These are phyloP conservation scores for Corvus moneduloides DNA, from an alignment of 2,113 vertebrate species.

Conservation along the genomic window DNA sequence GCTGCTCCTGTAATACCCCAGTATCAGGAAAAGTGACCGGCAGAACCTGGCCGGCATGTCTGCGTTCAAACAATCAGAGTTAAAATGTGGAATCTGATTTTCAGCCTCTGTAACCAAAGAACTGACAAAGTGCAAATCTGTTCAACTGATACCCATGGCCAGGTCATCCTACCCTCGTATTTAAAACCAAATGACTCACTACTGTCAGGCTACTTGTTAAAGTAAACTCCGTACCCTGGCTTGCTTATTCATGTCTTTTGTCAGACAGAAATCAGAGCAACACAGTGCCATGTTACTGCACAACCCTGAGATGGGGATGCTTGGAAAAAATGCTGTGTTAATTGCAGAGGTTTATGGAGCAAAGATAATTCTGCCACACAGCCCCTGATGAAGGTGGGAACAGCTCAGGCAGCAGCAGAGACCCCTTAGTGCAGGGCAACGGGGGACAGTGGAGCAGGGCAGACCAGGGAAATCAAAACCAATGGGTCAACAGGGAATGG, in stretches of 20 bases:
- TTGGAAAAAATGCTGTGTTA: neutral
- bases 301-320: neutral
- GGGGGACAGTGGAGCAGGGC: neutral
- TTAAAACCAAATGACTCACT: slow-evolving; percentile 51
- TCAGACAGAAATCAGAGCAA: slow-evolving; percentile 37
- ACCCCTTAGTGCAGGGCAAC: neutral
- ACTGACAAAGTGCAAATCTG: slow-evolving; percentile 33
- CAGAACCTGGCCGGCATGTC: neutral
- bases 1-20: neutral
- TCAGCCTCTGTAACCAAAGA: slow-evolving; percentile 56
- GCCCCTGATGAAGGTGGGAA: neutral
- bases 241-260: slow-evolving; percentile 44
- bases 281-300: neutral
- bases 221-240: neutral
- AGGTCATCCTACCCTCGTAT: slow-evolving; percentile 54
- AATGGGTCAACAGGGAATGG: accelerated
- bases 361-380: neutral
- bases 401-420: neutral
- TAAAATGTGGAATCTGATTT: slow-evolving; percentile 44
- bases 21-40: neutral
- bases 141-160: slow-evolving; percentile 47
- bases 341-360: neutral
- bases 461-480: neutral
- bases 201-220: slow-evolving; percentile 1
- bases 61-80: neutral